These are phyloP conservation scores for Thalassarche chlororhynchos DNA, from an alignment of 2,113 vertebrate species.

Conservation along the genomic window DNA sequence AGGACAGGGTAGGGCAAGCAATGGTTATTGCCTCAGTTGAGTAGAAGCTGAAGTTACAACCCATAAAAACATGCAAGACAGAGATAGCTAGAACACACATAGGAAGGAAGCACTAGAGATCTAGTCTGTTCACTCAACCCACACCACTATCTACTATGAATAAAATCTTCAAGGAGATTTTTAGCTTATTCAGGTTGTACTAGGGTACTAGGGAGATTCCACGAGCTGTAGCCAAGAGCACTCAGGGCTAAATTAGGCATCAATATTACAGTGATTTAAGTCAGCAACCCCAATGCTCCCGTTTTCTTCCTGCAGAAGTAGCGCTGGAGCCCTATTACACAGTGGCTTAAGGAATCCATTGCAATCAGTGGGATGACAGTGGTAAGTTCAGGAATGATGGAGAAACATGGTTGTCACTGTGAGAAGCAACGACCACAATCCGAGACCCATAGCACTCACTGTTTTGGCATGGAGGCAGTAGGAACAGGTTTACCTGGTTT, in stretches of 20 bases:
- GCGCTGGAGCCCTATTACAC: background rate
- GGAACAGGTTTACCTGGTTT: background rate
- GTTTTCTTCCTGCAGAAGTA: background rate
- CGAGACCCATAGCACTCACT: fast-evolving
- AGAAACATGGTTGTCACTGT: background rate
- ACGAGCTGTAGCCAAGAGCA: background rate
- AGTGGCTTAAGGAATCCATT: background rate
- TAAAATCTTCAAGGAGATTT: no score
- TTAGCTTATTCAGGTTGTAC: background rate
- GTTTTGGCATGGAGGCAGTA: background rate
- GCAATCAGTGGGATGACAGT: background rate
- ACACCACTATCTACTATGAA: background rate
- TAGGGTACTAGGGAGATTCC: background rate
- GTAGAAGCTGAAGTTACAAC: background rate
- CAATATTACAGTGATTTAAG: fast-evolving
- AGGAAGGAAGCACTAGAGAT: background rate
- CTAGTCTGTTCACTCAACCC: background rate
- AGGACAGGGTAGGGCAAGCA: background rate
- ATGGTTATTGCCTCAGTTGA: background rate
- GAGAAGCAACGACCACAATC: background rate
- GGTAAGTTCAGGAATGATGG: background rate
- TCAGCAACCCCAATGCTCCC: background rate
- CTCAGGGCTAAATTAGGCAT: background rate
- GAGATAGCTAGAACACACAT: background rate
- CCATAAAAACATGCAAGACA: background rate